Conservation (phyloP, 2,888 invertebrate species). For the Cataglyphis altisquamis region DNA sequence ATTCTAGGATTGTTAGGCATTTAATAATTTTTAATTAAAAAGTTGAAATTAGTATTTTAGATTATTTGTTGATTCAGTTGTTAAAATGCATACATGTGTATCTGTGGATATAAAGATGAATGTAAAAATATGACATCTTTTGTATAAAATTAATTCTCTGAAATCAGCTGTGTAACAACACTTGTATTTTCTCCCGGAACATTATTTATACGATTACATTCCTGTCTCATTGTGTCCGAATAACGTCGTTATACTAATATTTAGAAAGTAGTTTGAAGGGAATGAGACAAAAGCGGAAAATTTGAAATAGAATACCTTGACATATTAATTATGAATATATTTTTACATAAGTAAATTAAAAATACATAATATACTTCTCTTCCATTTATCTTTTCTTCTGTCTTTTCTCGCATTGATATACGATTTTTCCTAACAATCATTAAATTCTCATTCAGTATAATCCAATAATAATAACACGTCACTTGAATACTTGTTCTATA, state of each 20-base stretch:
- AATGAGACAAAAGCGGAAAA: background rate
- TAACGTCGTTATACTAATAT: background rate
- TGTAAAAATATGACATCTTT: background rate
- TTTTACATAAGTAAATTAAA: constrained; percentile 31
- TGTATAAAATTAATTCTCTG: background rate
- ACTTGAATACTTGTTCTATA: constrained; percentile 16
- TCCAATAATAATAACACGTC: constrained; percentile 13
- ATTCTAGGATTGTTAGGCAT: background rate
- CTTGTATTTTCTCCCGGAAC: background rate
- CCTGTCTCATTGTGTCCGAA: background rate
- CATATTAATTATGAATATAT: constrained; percentile 50
- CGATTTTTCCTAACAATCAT: constrained; percentile 12
- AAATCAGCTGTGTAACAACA: background rate
- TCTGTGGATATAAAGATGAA: background rate
- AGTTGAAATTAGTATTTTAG: background rate
- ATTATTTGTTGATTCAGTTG: background rate
- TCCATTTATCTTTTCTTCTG: background rate
- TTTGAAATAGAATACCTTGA: background rate
- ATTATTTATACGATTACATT: background rate
- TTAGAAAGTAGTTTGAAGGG: background rate
- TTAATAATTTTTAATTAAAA: background rate
- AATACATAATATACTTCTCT: constrained; percentile 21
- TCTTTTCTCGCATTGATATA: background rate
- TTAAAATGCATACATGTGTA: background rate
- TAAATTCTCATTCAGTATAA: constrained; percentile 16